Conservation (phyloP, 2,888 invertebrate species). For the Tholera decimalis region DNA sequence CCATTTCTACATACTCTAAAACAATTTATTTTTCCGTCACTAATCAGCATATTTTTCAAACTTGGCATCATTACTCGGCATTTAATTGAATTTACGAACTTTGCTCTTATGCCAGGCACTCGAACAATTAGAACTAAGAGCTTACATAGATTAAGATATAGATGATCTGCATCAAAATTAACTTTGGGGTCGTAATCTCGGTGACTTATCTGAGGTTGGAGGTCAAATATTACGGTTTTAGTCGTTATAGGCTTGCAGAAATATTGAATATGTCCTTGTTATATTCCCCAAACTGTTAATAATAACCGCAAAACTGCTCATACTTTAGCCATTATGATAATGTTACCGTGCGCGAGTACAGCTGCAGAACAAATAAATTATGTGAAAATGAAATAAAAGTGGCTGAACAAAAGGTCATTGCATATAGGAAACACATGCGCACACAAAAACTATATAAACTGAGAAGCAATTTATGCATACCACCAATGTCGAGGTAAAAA, state of each 20-base stretch:
- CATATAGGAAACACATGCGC: constrained; percentile 43
- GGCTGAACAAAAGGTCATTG: constrained; percentile 47
- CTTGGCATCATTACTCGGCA: constrained; percentile 24
- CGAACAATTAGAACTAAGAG: constrained; percentile 43
- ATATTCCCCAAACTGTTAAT: not conserved
- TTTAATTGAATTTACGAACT: constrained; percentile 55
- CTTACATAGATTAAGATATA: constrained; percentile 32
- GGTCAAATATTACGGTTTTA: not conserved
- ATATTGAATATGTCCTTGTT: not conserved
- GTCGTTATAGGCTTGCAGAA: not conserved
- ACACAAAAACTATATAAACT: constrained; percentile 48
- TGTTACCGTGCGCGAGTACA: not conserved
- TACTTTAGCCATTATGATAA: not conserved
- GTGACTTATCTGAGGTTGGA: constrained; percentile 12
- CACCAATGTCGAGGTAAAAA: constrained; percentile 55
- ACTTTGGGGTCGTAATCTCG: constrained; percentile 21
- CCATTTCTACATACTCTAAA: constrained; percentile 1
- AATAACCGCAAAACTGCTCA: not conserved
- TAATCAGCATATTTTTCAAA: constrained; percentile 17
- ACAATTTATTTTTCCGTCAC: constrained; percentile 9
- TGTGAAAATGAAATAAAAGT: constrained; percentile 32
- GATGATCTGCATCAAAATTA: constrained; percentile 23
- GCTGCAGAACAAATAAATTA: constrained; percentile 20
- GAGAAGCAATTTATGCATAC: constrained; percentile 45
- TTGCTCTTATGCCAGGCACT: constrained; percentile 40